Percentiles rank a stretch among this genome's conserved stretches.
These are phyloP conservation scores for Catharus fuscescens DNA, from an alignment of 2,113 vertebrate genomes.

Conservation along the genomic window DNA sequence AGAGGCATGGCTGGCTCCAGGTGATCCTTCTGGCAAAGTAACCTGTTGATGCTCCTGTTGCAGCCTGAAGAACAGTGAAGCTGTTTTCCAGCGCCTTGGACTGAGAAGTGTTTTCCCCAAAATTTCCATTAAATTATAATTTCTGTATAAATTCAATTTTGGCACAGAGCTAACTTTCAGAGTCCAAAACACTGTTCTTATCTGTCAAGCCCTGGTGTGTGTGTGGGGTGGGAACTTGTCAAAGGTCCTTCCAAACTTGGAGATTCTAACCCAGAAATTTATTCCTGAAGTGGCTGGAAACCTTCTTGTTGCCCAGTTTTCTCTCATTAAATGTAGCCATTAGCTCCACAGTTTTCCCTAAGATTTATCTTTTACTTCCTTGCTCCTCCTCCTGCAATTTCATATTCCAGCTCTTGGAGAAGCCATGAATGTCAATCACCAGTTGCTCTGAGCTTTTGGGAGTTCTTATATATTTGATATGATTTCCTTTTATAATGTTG, in stretches of 20 bases:
- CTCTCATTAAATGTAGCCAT: neutral
- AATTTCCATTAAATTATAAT: neutral
- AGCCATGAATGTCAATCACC: neutral
- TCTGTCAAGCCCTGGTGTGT: neutral
- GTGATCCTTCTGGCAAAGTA: neutral
- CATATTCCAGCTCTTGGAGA: neutral
- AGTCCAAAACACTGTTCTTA: neutral
- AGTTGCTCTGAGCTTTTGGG: neutral
- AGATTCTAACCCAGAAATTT: neutral
- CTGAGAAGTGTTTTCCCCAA: neutral
- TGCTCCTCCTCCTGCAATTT: neutral
- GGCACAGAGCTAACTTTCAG: neutral
- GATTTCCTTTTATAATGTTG: neutral
- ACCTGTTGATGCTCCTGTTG: neutral
- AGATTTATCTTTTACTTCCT: neutral
- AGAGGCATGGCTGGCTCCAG: neutral
- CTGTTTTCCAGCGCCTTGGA: neutral
- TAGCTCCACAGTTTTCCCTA: neutral
- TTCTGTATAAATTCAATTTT: neutral
- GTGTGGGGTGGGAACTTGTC: neutral
- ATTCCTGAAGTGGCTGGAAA: neutral
- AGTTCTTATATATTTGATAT: accelerated
- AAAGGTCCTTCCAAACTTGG: neutral
- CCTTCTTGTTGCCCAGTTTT: neutral
- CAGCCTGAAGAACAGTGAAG: neutral